Conservation (phyloP, 2,888 invertebrate species). For the Apotomis betuletana region DNA sequence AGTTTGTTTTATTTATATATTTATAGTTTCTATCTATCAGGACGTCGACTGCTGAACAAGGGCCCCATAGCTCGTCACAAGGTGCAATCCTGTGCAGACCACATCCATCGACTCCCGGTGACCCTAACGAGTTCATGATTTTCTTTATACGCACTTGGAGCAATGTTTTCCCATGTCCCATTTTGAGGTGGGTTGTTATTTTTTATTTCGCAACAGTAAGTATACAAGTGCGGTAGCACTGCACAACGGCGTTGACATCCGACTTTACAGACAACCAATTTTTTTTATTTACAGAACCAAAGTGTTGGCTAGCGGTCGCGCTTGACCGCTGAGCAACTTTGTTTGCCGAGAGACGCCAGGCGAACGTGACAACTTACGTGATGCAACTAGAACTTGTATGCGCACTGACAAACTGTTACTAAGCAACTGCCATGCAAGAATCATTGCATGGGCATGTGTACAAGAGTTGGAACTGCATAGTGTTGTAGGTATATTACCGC, state of each 20-base stretch:
- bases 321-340: slow-evolving; percentile 21
- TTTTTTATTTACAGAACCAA: not conserved
- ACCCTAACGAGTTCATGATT: not conserved
- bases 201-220: not conserved
- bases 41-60: too few relatives aligned
- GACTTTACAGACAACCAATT: too few relatives aligned
- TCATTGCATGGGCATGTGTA: not conserved
- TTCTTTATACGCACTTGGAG: not conserved
- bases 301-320: not conserved
- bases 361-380: slow-evolving; percentile 20
- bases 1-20: too few relatives aligned
- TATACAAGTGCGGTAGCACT: too few relatives aligned
- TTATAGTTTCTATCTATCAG: too few relatives aligned
- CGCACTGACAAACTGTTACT: slow-evolving; percentile 4
- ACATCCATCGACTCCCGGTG: too few relatives aligned
- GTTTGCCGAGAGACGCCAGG: slow-evolving; percentile 21
- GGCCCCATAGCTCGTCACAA: too few relatives aligned
- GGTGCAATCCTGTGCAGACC: too few relatives aligned
- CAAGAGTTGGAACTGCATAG: too few relatives aligned
- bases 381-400: slow-evolving; percentile 22
- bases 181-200: not conserved
- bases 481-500: too few relatives aligned
- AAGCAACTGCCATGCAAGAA: not conserved
- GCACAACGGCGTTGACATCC: not conserved
- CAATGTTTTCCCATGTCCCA: not conserved